Base-by-base conservation (phyloP, 2,113 vertebrate species). In the Perognathus longimembris region DNA sequence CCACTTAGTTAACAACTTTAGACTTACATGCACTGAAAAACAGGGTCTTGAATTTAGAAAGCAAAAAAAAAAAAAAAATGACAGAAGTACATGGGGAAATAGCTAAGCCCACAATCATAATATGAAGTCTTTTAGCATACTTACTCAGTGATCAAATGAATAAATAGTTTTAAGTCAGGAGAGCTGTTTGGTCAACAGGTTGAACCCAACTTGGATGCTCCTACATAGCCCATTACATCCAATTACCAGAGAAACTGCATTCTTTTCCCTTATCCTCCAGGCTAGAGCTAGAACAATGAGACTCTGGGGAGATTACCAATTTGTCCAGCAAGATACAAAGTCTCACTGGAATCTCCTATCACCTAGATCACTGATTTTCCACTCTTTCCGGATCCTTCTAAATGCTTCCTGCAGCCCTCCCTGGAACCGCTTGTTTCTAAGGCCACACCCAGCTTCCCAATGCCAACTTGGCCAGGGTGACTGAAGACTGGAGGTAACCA, bases 41-140 rank as follows among this genome's bases (percentile, higher is more conserved):
- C 22, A 66, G 50, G 89, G n/a, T 10, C 69, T 81, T 81, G 80
- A 94, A 76, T 61, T 63, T 12, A 69, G 30, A 79, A 74, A 70
- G 70, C 40, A 78, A 87, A 18, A 11, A 45, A 11, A 45, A 45
- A n/a, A 45, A 45, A 45, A 79, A 83, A 66, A 34, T 2, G n/a
- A 40, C 8, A 92, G 63, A 88, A 75, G 30, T 28, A 21, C 28
- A 24, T 34, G 18, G 40, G n/a, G 63, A 84, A 83, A 63, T 20
- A 63, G 57, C 64, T 42, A 45, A 80, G 80, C 76, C 76, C 32
- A 66, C 45, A 42, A 15, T 76, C 40, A 57, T 0, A 32, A 30
- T 40, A 4, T 42, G n/a, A 74, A 77, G 59, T 45, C 42, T 75
- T 15, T 86, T 63, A 80, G 82, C 24, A 67, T 1, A 26, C 6